Evolutionary conservation across 2,797 vertebrate species (phyloP).

Genomic region (Acrossocheilus wenchowensis): DNA sequence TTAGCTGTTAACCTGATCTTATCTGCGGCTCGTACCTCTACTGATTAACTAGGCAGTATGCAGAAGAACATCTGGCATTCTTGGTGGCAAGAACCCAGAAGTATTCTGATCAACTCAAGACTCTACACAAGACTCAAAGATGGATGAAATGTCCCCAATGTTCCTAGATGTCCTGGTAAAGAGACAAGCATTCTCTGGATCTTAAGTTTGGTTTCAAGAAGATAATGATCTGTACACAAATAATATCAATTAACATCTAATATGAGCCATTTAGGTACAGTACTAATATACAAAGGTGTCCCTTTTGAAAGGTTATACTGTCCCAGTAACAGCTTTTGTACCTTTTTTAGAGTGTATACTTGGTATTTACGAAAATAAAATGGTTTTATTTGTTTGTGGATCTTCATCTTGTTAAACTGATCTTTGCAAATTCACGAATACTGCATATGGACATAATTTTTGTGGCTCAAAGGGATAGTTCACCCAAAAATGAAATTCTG

Average conservation of each 20-base stretch:
- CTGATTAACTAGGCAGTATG: constrained; percentile 3
- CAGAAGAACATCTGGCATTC: constrained; percentile 1
- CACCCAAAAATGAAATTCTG: too few relatives aligned
- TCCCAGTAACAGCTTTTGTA: too few relatives aligned
- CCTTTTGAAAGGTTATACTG: too few relatives aligned
- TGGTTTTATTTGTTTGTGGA: neutral
- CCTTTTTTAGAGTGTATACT: too few relatives aligned
- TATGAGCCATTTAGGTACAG: neutral
- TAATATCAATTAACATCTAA: neutral
- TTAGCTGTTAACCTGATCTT: neutral
- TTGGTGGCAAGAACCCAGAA: constrained; percentile 5
- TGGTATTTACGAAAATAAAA: neutral
- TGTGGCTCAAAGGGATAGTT: too few relatives aligned
- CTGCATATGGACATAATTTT: too few relatives aligned
- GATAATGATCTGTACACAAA: neutral
- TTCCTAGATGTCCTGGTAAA: neutral
- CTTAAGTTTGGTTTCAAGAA: neutral
- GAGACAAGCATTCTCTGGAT: neutral
- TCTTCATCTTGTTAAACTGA: neutral
- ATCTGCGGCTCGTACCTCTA: neutral
- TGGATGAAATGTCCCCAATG: neutral
- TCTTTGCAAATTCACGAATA: neutral
- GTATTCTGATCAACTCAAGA: neutral
- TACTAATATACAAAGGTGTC: neutral
- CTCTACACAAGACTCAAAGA: neutral